These are phyloP conservation scores for Hippocampus kuda DNA, from an alignment of 2,797 vertebrate species.

Conservation along the genomic window DNA sequence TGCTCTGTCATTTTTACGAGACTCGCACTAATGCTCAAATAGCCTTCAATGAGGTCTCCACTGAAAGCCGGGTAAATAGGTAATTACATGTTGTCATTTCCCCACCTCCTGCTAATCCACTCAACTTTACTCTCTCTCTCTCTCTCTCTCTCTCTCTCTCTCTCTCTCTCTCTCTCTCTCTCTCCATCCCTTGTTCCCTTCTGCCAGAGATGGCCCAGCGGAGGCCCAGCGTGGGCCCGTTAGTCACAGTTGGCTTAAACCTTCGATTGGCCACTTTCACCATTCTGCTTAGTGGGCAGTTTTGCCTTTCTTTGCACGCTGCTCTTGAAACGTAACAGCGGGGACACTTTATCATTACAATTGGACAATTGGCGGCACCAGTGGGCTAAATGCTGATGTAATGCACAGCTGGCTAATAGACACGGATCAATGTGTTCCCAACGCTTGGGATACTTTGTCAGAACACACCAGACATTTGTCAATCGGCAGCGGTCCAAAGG, in stretches of 20 bases:
- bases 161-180: slow-evolving; percentile 30
- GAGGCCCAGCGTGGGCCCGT: slow-evolving; percentile 44
- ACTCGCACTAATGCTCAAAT: slow-evolving; percentile 52
- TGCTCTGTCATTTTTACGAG: slow-evolving; percentile 42
- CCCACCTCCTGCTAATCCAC: slow-evolving; percentile 57
- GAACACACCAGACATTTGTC: slow-evolving; percentile 27
- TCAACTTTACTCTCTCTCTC: slow-evolving; percentile 40
- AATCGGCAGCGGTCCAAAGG: neutral
- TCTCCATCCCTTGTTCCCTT: slow-evolving; percentile 26
- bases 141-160: slow-evolving; percentile 25
- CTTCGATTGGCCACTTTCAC: slow-evolving; percentile 41
- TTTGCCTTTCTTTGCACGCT: slow-evolving; percentile 22
- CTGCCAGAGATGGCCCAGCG: slow-evolving; percentile 51
- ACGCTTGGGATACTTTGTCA: neutral
- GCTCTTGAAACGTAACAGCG: slow-evolving; percentile 21
- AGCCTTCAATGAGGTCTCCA: slow-evolving; percentile 55
- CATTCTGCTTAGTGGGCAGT: slow-evolving; percentile 36
- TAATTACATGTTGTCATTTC: slow-evolving; percentile 64
- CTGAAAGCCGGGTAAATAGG: slow-evolving; percentile 61
- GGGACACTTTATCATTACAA: slow-evolving; percentile 30
- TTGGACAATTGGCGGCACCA: slow-evolving; percentile 26
- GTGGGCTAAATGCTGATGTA: slow-evolving; percentile 25
- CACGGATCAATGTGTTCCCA: neutral
- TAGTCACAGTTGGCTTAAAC: slow-evolving; percentile 61
- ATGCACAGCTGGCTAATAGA: slow-evolving; percentile 17